A percentile compares a stretch with the other conserved stretches of the same genome.
These are phyloP conservation scores for Cnemophilus loriae DNA, from an alignment of 2,113 vertebrate species.

Conservation along the genomic window DNA sequence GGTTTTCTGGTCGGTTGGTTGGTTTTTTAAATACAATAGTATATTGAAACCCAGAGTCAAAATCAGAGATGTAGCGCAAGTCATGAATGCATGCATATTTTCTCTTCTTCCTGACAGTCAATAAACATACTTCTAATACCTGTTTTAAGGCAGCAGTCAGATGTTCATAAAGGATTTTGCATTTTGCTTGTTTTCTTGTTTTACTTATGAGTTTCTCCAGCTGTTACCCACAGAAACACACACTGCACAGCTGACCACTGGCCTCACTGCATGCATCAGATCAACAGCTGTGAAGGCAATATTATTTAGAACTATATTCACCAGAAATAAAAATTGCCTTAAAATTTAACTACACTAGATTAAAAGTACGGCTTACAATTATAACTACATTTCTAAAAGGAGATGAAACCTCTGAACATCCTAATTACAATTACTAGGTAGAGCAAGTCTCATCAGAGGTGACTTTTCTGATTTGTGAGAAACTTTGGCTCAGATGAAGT, in stretches of 20 bases:
- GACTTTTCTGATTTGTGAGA: neutral
- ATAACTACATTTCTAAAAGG: neutral
- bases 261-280: neutral
- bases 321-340: neutral
- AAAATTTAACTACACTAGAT: neutral
- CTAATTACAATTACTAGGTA: neutral
- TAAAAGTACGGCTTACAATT: neutral
- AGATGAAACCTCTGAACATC: neutral
- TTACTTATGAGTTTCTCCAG: constrained; percentile 20
- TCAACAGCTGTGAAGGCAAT: constrained; percentile 9
- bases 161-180: neutral
- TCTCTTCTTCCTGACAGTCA: neutral
- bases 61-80: neutral
- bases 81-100: neutral
- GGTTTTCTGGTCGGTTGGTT: neutral
- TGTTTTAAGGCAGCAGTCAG: neutral
- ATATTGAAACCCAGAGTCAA: neutral
- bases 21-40: neutral
- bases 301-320: neutral
- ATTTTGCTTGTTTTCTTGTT: neutral
- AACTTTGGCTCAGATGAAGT: neutral
- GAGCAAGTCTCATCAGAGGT: neutral
- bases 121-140: neutral
- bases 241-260: neutral
- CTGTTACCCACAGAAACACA: constrained; percentile 21